phyloP scores from a whole-genome alignment of 2,888 invertebrate genomes.

The Stictocephala bisonia region DNA sequence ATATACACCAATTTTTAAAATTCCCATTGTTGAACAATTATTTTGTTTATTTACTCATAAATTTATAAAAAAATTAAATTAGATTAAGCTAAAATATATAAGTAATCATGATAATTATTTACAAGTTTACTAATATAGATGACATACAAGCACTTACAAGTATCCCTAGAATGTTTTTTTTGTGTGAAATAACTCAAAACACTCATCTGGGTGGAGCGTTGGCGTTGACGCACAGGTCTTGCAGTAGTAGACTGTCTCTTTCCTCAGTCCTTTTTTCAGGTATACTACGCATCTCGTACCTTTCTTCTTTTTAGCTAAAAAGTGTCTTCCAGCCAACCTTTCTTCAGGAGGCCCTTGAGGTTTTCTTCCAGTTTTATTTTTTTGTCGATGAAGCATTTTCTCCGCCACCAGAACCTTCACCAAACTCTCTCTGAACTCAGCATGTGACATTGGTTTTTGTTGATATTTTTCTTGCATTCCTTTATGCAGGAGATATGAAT shows the following conservation, averaged over 20 bases:
- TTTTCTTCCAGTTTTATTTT: background rate
- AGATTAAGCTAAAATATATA: too few species aligned
- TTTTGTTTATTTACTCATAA: too few species aligned
- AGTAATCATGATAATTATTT: too few species aligned
- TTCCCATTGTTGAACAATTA: too few species aligned
- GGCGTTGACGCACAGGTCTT: conserved; percentile 24
- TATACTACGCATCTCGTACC: conserved; percentile 12
- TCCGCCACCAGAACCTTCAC: conserved; percentile 1
- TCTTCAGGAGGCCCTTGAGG: background rate
- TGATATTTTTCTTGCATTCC: background rate
- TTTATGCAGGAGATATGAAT: conserved; percentile 19
- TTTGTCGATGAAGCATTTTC: background rate
- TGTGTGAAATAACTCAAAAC: conserved; percentile 25
- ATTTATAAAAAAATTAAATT: too few species aligned
- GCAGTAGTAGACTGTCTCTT: conserved; percentile 22
- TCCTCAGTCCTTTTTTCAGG: conserved; percentile 22
- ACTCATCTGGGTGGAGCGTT: conserved; percentile 19
- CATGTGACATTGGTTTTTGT: conserved; percentile 4
- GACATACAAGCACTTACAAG: too few species aligned
- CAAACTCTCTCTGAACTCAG: conserved; percentile 17
- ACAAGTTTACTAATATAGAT: too few species aligned
- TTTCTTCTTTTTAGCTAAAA: background rate
- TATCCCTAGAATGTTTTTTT: too few species aligned
- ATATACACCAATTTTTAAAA: too few species aligned
- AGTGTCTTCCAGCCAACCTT: background rate